A percentile compares a stretch with the other conserved stretches of the same genome.
Evolutionary conservation across 2,113 vertebrate species (phyloP).

Genomic region (Carettochelys insculpta): DNA sequence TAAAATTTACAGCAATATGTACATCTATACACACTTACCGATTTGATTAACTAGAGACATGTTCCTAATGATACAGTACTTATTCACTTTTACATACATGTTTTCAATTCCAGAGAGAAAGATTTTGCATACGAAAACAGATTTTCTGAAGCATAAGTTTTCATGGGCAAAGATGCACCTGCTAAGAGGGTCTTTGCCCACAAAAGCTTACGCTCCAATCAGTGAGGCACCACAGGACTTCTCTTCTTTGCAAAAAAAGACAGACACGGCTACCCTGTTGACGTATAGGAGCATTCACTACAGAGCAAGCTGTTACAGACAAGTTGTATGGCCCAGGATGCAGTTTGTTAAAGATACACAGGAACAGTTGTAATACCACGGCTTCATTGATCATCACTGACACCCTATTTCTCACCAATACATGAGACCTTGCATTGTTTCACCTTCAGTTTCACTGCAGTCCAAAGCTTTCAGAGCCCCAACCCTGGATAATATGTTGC

Average conservation of each 20-base stretch:
- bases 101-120: background rate
- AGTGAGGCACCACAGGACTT: no score
- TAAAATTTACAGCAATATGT: rapidly evolving
- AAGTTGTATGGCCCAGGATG: background rate
- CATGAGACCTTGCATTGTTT: background rate
- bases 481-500: background rate
- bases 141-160: no score
- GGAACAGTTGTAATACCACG: background rate
- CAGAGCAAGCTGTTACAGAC: background rate
- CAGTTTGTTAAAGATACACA: background rate
- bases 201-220: no score
- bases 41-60: rapidly evolving
- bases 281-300: no score
- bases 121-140: background rate
- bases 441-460: background rate
- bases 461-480: background rate
- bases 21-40: background rate
- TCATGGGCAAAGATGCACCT: no score
- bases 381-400: background rate
- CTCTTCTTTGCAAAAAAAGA: no score
- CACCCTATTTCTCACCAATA: no score
- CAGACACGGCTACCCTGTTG: no score
- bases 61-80: background rate
- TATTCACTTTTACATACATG: background rate
- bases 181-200: no score